phyloP scores from a whole-genome alignment of 92 coral and sea anemone genomes.

The Actinostola sp. region DNA sequence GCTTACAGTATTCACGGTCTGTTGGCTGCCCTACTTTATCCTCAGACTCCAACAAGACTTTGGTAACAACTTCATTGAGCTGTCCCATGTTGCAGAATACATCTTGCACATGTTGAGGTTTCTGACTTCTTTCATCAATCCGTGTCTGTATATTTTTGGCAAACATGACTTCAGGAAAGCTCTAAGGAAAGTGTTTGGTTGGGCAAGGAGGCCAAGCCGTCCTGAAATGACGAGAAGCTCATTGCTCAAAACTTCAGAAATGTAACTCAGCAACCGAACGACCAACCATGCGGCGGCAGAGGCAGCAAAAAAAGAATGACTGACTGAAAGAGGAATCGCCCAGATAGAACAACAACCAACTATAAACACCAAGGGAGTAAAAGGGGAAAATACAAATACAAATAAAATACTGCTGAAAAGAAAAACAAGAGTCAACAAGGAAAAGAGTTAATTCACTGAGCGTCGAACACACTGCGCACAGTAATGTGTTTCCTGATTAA shows the following conservation, averaged over 20 bases:
- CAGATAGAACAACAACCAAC: too few species aligned
- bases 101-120: constrained; percentile 48
- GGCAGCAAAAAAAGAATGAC: too few species aligned
- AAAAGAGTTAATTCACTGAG: too few species aligned
- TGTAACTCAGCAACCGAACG: too few species aligned
- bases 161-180: constrained; percentile 79
- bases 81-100: constrained; percentile 28
- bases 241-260: constrained; percentile 12
- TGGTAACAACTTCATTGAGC: constrained; percentile 22
- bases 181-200: constrained; percentile 26
- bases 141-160: constrained; percentile 78
- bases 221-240: constrained; percentile 21
- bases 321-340: too few species aligned
- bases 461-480: too few species aligned
- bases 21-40: constrained; percentile 63
- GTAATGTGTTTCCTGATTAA: too few species aligned
- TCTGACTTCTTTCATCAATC: constrained; percentile 72
- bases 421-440: too few species aligned
- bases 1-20: constrained; percentile 38
- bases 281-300: too few species aligned
- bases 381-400: too few species aligned
- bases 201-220: constrained; percentile 20
- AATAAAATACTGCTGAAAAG: too few species aligned
- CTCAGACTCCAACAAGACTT: constrained; percentile 52
- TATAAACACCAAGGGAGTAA: too few species aligned